These are phyloP conservation scores for Porites cylindrica DNA, from an alignment of 92 coral and sea anemone genomes.

Conservation along the genomic window DNA sequence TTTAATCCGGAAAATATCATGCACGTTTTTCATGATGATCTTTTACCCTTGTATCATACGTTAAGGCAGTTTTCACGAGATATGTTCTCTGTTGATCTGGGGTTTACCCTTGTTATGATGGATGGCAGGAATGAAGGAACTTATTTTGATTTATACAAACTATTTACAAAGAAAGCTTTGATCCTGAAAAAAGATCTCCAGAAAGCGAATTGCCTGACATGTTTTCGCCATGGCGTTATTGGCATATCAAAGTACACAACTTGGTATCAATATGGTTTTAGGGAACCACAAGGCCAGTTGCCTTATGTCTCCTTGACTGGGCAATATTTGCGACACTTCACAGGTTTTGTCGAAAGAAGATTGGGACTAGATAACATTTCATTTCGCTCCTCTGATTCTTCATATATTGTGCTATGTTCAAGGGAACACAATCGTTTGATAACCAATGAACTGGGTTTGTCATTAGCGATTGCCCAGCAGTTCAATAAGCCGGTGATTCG, in stretches of 20 bases:
- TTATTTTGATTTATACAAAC: slow-evolving; percentile 75
- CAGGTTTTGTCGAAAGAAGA: slow-evolving; percentile 65
- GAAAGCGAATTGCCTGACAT: slow-evolving; percentile 61
- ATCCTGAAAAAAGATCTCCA: slow-evolving; percentile 59
- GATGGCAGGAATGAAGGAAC: slow-evolving; percentile 88
- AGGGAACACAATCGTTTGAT: slow-evolving; percentile 87
- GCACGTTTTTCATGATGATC: slow-evolving; percentile 97
- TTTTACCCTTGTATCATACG: slow-evolving; percentile 89
- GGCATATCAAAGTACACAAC: slow-evolving; percentile 92
- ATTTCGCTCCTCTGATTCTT: not conserved
- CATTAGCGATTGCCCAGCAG: slow-evolving; percentile 81
- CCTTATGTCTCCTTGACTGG: slow-evolving; percentile 68
- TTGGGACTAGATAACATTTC: slow-evolving; percentile 49
- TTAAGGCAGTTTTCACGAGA: slow-evolving; percentile 67
- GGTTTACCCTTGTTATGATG: slow-evolving; percentile 81
- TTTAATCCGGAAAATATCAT: slow-evolving; percentile 92
- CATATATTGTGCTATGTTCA: slow-evolving; percentile 76
- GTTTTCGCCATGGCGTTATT: slow-evolving; percentile 85
- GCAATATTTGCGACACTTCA: slow-evolving; percentile 70
- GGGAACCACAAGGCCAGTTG: slow-evolving; percentile 84
- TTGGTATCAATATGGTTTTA: slow-evolving; percentile 98
- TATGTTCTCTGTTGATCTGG: slow-evolving; percentile 50
- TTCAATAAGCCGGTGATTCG: slow-evolving; percentile 78
- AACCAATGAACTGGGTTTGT: slow-evolving; percentile 80
- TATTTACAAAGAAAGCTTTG: slow-evolving; percentile 70